Evolutionary conservation across 2,888 invertebrate genomes (phyloP).

Genomic region (Sphinx pinastri): DNA sequence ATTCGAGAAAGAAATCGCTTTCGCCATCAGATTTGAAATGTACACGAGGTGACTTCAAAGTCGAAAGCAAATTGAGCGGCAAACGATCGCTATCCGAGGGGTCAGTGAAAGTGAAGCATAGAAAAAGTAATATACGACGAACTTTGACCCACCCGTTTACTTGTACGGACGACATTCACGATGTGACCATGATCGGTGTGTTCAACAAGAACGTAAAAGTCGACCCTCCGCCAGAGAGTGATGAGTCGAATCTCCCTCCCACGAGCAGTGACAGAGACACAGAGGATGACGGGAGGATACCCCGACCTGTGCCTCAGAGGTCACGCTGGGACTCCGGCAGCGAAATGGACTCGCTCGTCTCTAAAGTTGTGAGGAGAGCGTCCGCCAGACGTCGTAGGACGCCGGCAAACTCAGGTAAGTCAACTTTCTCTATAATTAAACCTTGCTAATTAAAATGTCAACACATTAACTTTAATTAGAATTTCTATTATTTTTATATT

Average conservation of each 20-base stretch:
- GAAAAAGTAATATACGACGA: constrained; percentile 77
- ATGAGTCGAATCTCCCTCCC: constrained; percentile 77
- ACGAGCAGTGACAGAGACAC: constrained; percentile 80
- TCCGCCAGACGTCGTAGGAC: constrained; percentile 84
- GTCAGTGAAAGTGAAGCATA: constrained; percentile 77
- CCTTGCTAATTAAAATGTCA: background rate
- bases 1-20: constrained; percentile 79
- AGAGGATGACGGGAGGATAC: constrained; percentile 72
- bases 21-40: constrained; percentile 78
- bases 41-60: constrained; percentile 61
- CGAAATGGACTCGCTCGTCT: constrained; percentile 85
- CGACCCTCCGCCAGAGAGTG: constrained; percentile 68
- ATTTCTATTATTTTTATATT: background rate
- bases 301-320: constrained; percentile 59
- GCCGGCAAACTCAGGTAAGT: constrained; percentile 75
- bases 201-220: constrained; percentile 65
- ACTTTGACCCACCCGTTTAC: constrained; percentile 80
- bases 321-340: constrained; percentile 79
- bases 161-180: constrained; percentile 63
- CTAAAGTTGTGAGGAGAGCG: constrained; percentile 86
- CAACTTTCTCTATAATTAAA: constrained; percentile 11
- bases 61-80: constrained; percentile 67
- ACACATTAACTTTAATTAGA: too few species aligned
- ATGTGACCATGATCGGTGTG: constrained; percentile 65
- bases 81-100: constrained; percentile 77